Base-by-base conservation (phyloP, 1,140 invertebrate genomes). In the Ceratina australensis region DNA sequence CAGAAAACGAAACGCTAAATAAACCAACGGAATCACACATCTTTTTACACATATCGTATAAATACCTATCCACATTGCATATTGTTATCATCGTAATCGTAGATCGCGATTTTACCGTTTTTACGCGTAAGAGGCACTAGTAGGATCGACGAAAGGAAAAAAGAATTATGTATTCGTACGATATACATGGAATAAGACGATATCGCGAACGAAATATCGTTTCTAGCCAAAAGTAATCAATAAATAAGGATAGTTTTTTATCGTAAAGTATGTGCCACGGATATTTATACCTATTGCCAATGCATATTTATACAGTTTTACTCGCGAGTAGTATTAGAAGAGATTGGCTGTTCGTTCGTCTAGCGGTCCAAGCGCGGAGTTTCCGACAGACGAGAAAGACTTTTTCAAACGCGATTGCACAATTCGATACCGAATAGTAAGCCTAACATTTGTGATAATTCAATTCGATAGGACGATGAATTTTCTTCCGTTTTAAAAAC, bases 181-280 rank as follows among this genome's bases (percentile, higher is more conserved):
- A 52, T 47, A 64, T 64, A 64, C 42, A 42, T 49, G 28, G 22
- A 49, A 50, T 24, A 50, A 50, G 22, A 75, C 4, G 16, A 71
- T 77, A 77, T 77, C 74, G 12, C 18, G 22, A 5, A 22, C 18
- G 22, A 5, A 20, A 63, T 71, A 63, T 78, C 28, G 16, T 12
- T 54, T 56, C 20, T 78, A 78, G 74, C 74, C 68, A 78, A 72
- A 63, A 78, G 68, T 72, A 47, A 63, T 77, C 24, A n/a, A 77
- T 26, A 60, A 69, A 26, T 50, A 69, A 61, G 16, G 12, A 26
- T 20, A 71, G 0, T 54, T 56, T 22, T 71, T 42, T 18, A 64
- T 47, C 22, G 1, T 18, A n/a, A 50, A 78, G 28, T 5, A 72
- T 78, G 50, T 78, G 26, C 66, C 54, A 76, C 54, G 15, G 15